Evolutionary conservation across 2,797 vertebrate genomes (phyloP).

Genomic region (Spheniscus humboldti): DNA sequence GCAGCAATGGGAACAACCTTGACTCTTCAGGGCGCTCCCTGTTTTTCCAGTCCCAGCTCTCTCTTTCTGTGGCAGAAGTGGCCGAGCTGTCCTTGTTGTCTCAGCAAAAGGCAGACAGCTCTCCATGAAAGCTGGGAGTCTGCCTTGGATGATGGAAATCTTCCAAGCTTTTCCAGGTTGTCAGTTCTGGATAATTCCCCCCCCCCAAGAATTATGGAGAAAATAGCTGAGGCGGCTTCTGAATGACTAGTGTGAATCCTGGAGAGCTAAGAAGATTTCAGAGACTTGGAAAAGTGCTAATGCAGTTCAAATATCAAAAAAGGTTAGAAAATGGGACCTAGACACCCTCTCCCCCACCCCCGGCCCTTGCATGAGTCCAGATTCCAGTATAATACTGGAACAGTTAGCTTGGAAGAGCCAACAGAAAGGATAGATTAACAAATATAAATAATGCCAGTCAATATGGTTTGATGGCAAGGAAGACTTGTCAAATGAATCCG

Average conservation of each 20-base stretch:
- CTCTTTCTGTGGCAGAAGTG: background rate
- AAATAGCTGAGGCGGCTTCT: background rate
- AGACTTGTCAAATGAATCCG: background rate
- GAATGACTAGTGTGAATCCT: background rate
- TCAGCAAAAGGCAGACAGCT: background rate
- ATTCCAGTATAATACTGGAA: background rate
- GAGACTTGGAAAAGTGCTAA: background rate
- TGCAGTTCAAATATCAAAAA: background rate
- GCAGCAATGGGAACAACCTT: background rate
- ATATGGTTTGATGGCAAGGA: background rate
- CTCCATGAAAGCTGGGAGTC: background rate
- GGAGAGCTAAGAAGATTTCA: background rate
- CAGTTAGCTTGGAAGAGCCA: background rate
- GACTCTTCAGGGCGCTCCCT: background rate
- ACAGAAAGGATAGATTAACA: background rate
- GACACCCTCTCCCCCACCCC: background rate
- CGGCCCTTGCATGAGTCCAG: background rate
- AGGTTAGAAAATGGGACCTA: background rate
- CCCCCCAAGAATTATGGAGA: background rate
- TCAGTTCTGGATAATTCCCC: background rate
- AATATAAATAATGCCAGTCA: background rate
- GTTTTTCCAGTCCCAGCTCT: background rate
- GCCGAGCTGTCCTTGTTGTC: background rate
- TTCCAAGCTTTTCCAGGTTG: background rate
- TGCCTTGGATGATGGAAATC: background rate